Base-by-base conservation (phyloP, 2,888 invertebrate species). In the Cheilosia soror region DNA sequence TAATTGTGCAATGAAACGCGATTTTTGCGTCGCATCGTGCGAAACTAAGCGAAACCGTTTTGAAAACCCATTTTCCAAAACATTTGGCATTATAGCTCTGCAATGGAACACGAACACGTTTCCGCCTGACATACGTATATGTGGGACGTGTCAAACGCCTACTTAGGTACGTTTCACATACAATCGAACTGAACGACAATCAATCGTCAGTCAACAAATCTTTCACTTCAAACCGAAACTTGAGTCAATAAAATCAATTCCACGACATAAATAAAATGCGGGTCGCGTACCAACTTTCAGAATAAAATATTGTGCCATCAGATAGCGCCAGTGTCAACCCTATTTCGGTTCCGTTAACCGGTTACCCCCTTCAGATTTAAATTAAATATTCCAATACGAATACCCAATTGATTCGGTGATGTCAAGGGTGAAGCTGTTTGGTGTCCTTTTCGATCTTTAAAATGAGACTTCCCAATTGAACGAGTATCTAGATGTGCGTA, bases 221-320 rank as follows among this genome's bases (percentile, higher is more conserved):
- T 53, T 69, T 40, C 69, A 69, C 69, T 68, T 53, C 31, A 78
- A 66, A 68, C 60, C 44, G 65, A 71, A 72, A 71, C 65, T 58
- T 65, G 51, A 71, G 78, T 53, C 71, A 72, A 66, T 51, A 58
- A 71, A 84, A 84, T 71, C 84, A 79, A 80, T 75, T 84, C 65
- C 57, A 65, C 42, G 60, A 69, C 20, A 29, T 66, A 79, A 79
- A 79, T 63, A 79, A 71, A 73, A 63, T 83, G 57, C 73, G 73
- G 79, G 73, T 63, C 83, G 79, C 72, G 62, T 62, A 55, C 27
- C 44, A 62, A 40, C 40, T 33, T 29, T 31, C 2, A 40, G 65
- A 63, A 6, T 71, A 65, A 63, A 71, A 71, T 75, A 65, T 75
- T 75, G 13, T 60, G 57, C 58, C 33, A 79, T 73, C 57, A 42